These are phyloP conservation scores for Illadopsis cleaveri DNA, from an alignment of 2,113 vertebrate species.

Conservation along the genomic window DNA sequence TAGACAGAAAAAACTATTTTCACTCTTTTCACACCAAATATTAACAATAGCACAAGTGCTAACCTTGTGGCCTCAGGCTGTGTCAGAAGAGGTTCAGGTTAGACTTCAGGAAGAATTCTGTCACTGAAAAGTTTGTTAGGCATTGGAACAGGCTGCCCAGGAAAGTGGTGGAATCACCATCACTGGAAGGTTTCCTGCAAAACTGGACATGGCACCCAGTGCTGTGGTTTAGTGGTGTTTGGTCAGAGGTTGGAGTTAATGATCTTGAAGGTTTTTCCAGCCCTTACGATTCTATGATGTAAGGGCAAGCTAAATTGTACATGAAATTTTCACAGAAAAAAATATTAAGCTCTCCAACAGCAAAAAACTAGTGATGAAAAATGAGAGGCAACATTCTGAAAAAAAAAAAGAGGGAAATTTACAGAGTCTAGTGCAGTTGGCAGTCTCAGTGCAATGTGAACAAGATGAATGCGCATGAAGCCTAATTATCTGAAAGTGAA, in stretches of 20 bases:
- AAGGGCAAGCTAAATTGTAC: not conserved
- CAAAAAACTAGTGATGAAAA: not conserved
- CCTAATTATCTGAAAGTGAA: slow-evolving; percentile 75
- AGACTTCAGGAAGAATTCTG: not conserved
- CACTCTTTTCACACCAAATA: not conserved
- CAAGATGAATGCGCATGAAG: slow-evolving; percentile 57
- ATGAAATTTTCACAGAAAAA: not conserved
- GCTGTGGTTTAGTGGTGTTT: not conserved
- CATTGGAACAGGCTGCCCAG: not conserved
- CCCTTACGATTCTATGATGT: not conserved
- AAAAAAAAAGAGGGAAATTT: not conserved
- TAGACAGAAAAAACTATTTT: not conserved
- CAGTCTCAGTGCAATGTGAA: not conserved
- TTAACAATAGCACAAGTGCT: not conserved
- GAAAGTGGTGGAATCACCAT: too few species aligned
- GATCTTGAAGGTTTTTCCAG: not conserved
- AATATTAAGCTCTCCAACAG: not conserved
- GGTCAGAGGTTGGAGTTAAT: not conserved
- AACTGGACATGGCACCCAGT: not conserved
- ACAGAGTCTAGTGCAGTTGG: not conserved
- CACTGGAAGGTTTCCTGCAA: not conserved
- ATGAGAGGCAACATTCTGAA: not conserved
- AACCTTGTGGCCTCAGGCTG: not conserved
- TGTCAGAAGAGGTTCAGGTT: not conserved
- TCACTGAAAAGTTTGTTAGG: not conserved